Conservation (phyloP, 2,113 vertebrate genomes). For the Gallinago media region DNA sequence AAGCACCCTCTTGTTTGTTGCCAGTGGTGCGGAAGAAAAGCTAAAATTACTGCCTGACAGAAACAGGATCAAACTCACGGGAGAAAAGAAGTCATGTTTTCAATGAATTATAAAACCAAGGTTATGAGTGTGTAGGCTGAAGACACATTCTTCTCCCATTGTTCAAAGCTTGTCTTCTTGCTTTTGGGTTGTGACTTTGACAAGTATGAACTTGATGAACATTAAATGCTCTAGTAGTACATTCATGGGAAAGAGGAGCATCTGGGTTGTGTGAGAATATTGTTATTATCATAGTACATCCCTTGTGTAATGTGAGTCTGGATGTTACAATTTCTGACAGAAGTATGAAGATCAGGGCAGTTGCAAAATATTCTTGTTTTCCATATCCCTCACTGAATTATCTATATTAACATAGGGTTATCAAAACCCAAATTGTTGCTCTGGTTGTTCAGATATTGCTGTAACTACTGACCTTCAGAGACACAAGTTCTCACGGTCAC, state of each 20-base stretch:
- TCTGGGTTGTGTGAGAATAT: slow-evolving; percentile 1
- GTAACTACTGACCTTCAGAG: not conserved
- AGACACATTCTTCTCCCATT: slow-evolving; percentile 49
- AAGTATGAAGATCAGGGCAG: not conserved
- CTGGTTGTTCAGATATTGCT: not conserved
- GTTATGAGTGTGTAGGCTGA: slow-evolving; percentile 61
- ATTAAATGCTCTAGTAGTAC: not conserved
- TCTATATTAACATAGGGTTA: not conserved
- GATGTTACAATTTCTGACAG: not conserved
- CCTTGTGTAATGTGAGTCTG: not conserved
- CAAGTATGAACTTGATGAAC: slow-evolving; percentile 65
- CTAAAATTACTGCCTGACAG: not conserved
- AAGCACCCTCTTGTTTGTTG: not conserved
- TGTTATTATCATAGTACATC: not conserved
- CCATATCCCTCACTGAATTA: not conserved
- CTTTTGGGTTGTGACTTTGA: slow-evolving; percentile 45
- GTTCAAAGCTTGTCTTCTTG: slow-evolving; percentile 56
- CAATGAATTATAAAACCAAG: slow-evolving; percentile 44
- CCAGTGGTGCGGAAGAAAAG: not conserved
- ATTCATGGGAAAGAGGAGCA: slow-evolving; percentile 39
- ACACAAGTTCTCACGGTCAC: not conserved
- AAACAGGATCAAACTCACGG: not conserved
- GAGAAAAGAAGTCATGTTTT: slow-evolving; percentile 15
- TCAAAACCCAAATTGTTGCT: not conserved
- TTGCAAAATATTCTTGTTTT: not conserved